Evolutionary conservation across 2,113 vertebrate species (phyloP), one percentile per base, ranked within the genome.

Genomic region (Falcunculus frontatus): DNA sequence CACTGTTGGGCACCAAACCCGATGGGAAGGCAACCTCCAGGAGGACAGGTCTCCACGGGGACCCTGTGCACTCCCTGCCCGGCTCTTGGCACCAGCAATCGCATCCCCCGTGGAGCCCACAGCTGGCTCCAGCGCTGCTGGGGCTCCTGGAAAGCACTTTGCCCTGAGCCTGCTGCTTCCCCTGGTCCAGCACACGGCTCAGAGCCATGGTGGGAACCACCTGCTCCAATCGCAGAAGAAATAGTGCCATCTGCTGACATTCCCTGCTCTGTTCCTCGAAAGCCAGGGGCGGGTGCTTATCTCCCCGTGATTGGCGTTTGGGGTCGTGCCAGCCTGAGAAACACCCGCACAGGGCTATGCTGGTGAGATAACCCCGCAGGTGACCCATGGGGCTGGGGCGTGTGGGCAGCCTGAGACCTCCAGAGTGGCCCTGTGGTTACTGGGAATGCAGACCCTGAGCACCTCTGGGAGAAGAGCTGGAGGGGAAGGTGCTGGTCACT

Each of bases 201-300:
- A 1, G 65, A 60, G 41, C 23, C 4, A 32, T 1, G 63, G 9
- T 44, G 84, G 56, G 92, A 85, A 52, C 7, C 46, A 44, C 25
- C 50, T 7, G 56, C 73, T 13, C 26, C 90, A 64, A 83, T 82
- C 15, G 0, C 84, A 96, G 86, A 95, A 96, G 89, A 96, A 97
- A 96, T 25, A 88, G 95, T 92, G 93, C 96, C 97, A 97, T 89
- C 97, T 97, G 88, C 96, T 81, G 97, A 94, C 97, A 44, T 32
- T 7, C n/a, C 37, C 11, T 15, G 30, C 52, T 23, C 21, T 16
- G 5, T 95, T 93, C 90, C 90, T 94, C 70, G 95, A 96, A 90
- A 95, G 90, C 70, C 1, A 13, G 62, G 62, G 57, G 23, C 2
- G 2, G 39, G 50, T 7, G 53, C 30, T 69, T 11, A 13, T 39